Evolutionary conservation across 2,113 vertebrate species (phyloP), one percentile per base, ranked within the genome.

Genomic region (Oreochromis tanganicae): DNA sequence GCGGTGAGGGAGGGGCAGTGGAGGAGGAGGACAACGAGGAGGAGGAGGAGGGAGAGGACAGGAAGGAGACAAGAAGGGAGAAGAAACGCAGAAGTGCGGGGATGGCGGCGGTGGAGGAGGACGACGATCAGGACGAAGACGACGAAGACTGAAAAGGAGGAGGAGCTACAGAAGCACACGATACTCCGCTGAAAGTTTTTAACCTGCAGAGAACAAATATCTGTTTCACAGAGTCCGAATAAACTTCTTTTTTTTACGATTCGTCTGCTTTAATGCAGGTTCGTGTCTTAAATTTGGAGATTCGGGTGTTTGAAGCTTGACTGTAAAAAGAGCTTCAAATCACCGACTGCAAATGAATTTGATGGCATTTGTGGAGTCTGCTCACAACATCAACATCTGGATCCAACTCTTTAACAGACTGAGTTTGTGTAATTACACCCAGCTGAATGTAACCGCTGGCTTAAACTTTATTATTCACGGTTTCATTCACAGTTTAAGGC

Each of bases 131-230:
- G 71, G 71, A 73, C 16, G 88, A 85, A 1, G 83, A 91, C 1
- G 71, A 91, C 1, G 88, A 92, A 0, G 81, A 91, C 19, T 79
- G 3, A 78, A 63, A 6, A 6, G 50, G 16, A 50, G 24, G 24
- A 48, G 43, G 43, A 32, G 41, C n/a, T 71, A 71, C n/a, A 46
- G 43, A 75, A 48, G 14, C 24, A 17, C 9, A 6, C 5, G 5
- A 29, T 29, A 75, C 66, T 27, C 13, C n/a, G 2, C 21, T 46
- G 21, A 46, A 73, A 13, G 6, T 73, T 46, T 50, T 73, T 46
- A 73, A 73, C 38, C 21, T 27, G 68, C 38, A 27, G 38, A 46
- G 24, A 75, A 75, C 43, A 75, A 75, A 32, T 19, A 19, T 50
- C 9, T n/a, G 24, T 17, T 50, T 75, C 41, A 19, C 14, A 0